Conservation (phyloP, 1,140 invertebrate species). For the Phthorimaea operculella region DNA sequence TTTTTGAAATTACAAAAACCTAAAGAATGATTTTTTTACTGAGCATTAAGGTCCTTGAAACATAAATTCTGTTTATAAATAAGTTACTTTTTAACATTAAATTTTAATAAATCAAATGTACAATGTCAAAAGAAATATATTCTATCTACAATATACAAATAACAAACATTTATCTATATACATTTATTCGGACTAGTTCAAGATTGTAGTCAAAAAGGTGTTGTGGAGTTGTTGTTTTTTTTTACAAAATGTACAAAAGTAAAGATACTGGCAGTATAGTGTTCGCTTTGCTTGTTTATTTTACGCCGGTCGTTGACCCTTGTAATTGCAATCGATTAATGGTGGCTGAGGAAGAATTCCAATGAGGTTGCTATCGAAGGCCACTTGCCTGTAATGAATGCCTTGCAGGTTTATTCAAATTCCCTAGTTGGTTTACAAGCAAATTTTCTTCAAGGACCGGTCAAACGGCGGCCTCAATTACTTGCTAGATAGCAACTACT, state of each 20-base stretch:
- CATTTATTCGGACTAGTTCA: conserved; percentile 65
- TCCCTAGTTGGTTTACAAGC: not conserved
- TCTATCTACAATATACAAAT: conserved; percentile 68
- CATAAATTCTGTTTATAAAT: conserved; percentile 49
- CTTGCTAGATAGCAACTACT: too few relatives aligned
- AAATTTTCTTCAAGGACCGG: too few relatives aligned
- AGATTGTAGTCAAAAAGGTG: conserved; percentile 53
- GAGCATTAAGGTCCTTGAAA: conserved; percentile 37
- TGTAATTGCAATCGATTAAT: conserved; percentile 2
- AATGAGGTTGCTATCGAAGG: not conserved
- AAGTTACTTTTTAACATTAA: conserved; percentile 49
- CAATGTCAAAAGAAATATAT: conserved; percentile 62
- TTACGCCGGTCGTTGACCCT: conserved; percentile 1
- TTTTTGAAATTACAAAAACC: too few relatives aligned
- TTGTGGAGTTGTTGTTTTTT: conserved; percentile 27
- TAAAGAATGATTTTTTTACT: conserved; percentile 15
- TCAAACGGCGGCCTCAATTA: too few relatives aligned
- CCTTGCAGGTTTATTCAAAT: conserved; percentile 1
- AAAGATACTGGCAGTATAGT: conserved; percentile 22
- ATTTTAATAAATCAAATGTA: conserved; percentile 55
- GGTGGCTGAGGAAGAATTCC: not conserved
- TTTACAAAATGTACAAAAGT: conserved; percentile 52
- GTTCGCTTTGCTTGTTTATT: conserved; percentile 12
- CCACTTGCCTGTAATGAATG: conserved; percentile 1
- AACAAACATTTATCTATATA: conserved; percentile 67